These are phyloP conservation scores for Phalangium opilio DNA, from an alignment of 2,888 invertebrate species.

Conservation along the genomic window DNA sequence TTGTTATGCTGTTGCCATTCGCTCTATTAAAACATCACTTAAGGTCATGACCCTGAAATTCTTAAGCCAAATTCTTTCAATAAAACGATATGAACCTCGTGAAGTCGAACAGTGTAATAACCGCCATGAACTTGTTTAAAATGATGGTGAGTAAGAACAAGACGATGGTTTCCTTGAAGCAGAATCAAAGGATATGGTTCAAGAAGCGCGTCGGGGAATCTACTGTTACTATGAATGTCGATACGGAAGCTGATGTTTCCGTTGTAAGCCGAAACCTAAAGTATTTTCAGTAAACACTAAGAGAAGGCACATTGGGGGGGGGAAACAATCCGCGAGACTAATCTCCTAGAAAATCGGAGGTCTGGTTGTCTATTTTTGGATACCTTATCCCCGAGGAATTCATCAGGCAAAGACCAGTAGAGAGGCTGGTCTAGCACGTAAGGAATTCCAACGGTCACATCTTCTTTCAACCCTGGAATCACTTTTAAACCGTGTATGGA, in stretches of 20 bases:
- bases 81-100: slow-evolving; percentile 25
- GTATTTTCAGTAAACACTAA: no score
- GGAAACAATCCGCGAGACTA: not conserved
- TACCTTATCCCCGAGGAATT: slow-evolving; percentile 68
- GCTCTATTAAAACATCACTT: slow-evolving; percentile 23
- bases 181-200: slow-evolving; percentile 61
- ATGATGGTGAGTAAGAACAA: slow-evolving; percentile 56
- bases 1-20: slow-evolving; percentile 53
- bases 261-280: slow-evolving; percentile 69
- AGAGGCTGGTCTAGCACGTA: slow-evolving; percentile 48
- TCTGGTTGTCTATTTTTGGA: slow-evolving; percentile 4
- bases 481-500: slow-evolving; percentile 43
- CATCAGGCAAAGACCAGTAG: slow-evolving; percentile 64
- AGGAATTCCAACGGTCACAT: slow-evolving; percentile 39
- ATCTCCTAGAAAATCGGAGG: not conserved
- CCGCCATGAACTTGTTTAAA: slow-evolving; percentile 29
- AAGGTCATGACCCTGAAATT: no score
- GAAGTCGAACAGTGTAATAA: slow-evolving; percentile 35
- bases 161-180: slow-evolving; percentile 54
- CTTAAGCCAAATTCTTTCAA: no score
- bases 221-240: slow-evolving; percentile 44
- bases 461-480: slow-evolving; percentile 44
- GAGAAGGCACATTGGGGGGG: not conserved
- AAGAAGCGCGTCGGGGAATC: slow-evolving; percentile 38
- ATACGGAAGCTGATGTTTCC: slow-evolving; percentile 66